Percentiles rank a stretch among this genome's conserved stretches.
Evolutionary conservation across 30 jellyfish, hydroid and myxozoan species (phyloP).

Genomic region (Morbakka virulenta): DNA sequence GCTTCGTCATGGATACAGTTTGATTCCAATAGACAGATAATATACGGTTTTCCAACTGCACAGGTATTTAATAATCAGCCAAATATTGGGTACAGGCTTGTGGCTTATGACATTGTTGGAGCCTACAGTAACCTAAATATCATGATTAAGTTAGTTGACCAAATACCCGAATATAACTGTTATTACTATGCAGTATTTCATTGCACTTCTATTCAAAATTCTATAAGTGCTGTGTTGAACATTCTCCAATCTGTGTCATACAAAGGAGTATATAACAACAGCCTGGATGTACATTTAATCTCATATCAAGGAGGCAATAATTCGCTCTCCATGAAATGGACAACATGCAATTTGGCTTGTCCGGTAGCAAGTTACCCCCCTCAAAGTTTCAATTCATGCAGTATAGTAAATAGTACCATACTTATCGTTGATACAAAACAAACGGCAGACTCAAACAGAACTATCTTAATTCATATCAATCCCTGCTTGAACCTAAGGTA

Average conservation of each 20-base stretch:
- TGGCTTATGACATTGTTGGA: conserved; percentile 35
- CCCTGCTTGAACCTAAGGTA: too few species aligned
- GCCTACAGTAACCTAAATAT: not conserved
- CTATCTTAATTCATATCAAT: too few species aligned
- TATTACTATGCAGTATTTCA: not conserved
- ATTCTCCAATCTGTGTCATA: not conserved
- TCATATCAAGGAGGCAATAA: not conserved
- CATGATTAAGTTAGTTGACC: conserved; percentile 3
- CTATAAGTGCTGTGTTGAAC: not conserved
- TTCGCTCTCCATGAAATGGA: not conserved
- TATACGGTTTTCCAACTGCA: conserved; percentile 79
- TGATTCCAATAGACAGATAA: conserved; percentile 5
- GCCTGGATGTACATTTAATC: not conserved
- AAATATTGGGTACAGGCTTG: conserved; percentile 43
- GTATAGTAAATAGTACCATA: not conserved
- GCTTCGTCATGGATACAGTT: conserved; percentile 63
- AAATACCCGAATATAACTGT: conserved; percentile 7
- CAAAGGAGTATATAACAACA: too few species aligned
- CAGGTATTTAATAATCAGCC: conserved; percentile 31
- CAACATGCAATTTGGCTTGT: not conserved
- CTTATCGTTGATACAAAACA: too few species aligned
- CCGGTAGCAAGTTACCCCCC: not conserved
- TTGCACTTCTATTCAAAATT: not conserved
- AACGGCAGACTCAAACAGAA: too few species aligned
- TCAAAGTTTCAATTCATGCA: not conserved